Conservation (phyloP, 2,888 invertebrate genomes). For the Drosophila incognita region DNA sequence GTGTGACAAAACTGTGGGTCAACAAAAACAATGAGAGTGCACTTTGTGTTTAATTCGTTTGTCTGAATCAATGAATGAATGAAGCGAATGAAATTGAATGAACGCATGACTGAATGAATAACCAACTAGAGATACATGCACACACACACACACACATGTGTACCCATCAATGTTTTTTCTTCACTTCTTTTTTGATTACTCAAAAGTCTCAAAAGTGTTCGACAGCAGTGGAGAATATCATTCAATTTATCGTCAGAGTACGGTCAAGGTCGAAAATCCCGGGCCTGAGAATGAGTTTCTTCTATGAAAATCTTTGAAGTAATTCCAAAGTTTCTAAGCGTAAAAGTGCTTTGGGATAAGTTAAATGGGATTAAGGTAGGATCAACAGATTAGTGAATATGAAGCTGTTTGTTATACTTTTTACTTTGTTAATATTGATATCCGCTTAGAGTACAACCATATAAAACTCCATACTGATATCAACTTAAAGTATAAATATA, state of each 20-base stretch:
- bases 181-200: not conserved
- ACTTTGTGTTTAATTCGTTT: constrained; percentile 35
- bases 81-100: constrained; percentile 28
- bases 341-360: not conserved
- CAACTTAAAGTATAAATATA: not conserved
- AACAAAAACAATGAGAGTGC: constrained; percentile 70
- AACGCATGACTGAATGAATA: constrained; percentile 27
- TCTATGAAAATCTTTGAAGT: not conserved
- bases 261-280: not conserved
- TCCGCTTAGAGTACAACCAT: not conserved
- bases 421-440: not conserved
- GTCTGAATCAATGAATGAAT: constrained; percentile 44
- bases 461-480: not conserved
- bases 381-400: not conserved
- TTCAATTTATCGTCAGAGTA: not conserved
- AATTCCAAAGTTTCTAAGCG: not conserved
- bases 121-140: not conserved
- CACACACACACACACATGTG: not conserved
- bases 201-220: constrained; percentile 23
- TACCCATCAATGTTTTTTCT: not conserved
- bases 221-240: constrained; percentile 7
- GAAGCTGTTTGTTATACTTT: not conserved
- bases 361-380: not conserved
- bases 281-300: not conserved
- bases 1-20: constrained; percentile 64